phyloP scores from a whole-genome alignment of 2,888 invertebrate genomes.

The Rhorus exstirpatorius region DNA sequence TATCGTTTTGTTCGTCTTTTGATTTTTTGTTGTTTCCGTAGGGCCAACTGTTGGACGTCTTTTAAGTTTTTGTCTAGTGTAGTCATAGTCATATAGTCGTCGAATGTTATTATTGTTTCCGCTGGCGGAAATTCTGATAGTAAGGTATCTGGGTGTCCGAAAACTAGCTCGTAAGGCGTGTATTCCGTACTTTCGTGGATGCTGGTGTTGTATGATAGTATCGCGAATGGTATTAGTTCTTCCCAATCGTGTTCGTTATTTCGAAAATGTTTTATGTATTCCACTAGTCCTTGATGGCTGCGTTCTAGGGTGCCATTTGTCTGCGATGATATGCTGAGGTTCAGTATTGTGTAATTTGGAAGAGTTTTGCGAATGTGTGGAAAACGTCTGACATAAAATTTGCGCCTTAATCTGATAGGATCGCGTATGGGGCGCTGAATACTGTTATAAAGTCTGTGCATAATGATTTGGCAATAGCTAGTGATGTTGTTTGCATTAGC shows the following conservation, averaged over 20 bases:
- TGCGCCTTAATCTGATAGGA: conserved; percentile 63
- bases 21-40: not conserved
- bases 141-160: conserved; percentile 25
- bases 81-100: not conserved
- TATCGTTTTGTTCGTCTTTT: conserved; percentile 27
- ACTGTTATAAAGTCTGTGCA: not conserved
- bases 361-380: conserved; percentile 24
- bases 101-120: conserved; percentile 9
- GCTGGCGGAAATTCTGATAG: conserved; percentile 23
- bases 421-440: conserved; percentile 54
- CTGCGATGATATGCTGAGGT: conserved; percentile 55
- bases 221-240: conserved; percentile 45
- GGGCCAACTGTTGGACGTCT: conserved; percentile 7
- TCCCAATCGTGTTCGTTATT: conserved; percentile 49
- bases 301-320: conserved; percentile 54
- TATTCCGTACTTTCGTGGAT: conserved; percentile 51
- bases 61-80: not conserved
- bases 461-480: no score
- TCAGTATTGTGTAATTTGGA: not conserved
- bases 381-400: conserved; percentile 59
- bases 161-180: conserved; percentile 57
- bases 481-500: conserved; percentile 15
- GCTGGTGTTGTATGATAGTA: conserved; percentile 58
- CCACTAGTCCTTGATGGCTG: conserved; percentile 47
- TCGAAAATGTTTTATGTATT: conserved; percentile 62